Conservation (phyloP, 2,888 invertebrate genomes). For the Meteorus cinctellus region DNA sequence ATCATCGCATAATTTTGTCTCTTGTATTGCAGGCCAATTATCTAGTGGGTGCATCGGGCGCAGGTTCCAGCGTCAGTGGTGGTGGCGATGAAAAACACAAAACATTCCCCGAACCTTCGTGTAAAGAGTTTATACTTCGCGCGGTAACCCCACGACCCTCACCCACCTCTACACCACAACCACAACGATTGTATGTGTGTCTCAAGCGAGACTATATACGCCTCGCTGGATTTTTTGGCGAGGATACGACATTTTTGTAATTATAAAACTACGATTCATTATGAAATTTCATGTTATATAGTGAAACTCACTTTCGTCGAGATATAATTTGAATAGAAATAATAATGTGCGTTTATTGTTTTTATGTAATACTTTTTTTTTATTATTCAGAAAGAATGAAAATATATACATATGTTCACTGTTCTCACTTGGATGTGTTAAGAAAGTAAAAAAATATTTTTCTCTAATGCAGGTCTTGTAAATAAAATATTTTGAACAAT, state of each 20-base stretch:
- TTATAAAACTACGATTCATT: background rate
- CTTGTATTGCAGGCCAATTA: slow-evolving; percentile 73
- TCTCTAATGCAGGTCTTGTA: slow-evolving; percentile 76
- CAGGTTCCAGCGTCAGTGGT: slow-evolving; percentile 60
- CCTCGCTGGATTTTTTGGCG: slow-evolving; percentile 86
- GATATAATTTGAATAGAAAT: background rate
- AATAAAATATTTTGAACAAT: slow-evolving; percentile 79
- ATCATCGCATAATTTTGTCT: slow-evolving; percentile 29
- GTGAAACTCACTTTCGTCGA: background rate
- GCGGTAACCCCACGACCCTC: slow-evolving; percentile 78
- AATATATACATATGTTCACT: background rate
- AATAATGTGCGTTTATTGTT: background rate
- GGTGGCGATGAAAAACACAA: slow-evolving; percentile 61
- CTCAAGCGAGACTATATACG: slow-evolving; percentile 81
- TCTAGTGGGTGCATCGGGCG: slow-evolving; percentile 73
- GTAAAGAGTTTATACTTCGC: slow-evolving; percentile 81
- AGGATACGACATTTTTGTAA: slow-evolving; percentile 82
- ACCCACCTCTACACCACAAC: slow-evolving; percentile 77
- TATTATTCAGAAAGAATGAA: background rate
- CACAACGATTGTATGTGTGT: slow-evolving; percentile 82
- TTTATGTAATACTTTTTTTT: background rate
- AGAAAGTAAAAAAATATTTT: slow-evolving; percentile 73
- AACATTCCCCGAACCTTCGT: slow-evolving; percentile 76
- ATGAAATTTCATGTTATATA: background rate
- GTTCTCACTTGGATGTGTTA: slow-evolving; percentile 18